phyloP scores from a whole-genome alignment of 2,113 vertebrate genomes.

The Gavialis gangeticus region DNA sequence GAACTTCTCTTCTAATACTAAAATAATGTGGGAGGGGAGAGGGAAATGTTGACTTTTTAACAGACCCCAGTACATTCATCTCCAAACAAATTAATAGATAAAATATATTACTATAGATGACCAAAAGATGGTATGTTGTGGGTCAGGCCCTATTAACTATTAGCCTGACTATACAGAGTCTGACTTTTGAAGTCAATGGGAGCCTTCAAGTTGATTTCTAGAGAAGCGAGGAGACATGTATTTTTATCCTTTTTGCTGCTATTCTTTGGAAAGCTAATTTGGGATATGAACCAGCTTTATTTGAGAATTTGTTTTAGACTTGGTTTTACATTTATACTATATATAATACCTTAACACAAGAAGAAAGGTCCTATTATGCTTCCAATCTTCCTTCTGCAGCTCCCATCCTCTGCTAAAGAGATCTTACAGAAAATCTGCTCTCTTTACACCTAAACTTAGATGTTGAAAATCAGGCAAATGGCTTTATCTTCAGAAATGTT shows the following conservation, averaged over 20 bases:
- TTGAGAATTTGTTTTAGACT: background rate
- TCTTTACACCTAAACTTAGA: background rate
- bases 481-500: background rate
- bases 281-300: background rate
- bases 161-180: background rate
- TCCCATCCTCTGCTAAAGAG: background rate
- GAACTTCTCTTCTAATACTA: background rate
- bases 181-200: background rate
- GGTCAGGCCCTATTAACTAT: background rate
- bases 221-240: background rate
- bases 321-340: background rate
- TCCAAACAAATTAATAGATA: background rate
- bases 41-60: background rate
- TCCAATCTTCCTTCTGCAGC: background rate
- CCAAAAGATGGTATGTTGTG: background rate
- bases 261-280: background rate
- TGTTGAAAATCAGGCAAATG: background rate
- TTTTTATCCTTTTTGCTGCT: background rate
- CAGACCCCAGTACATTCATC: background rate
- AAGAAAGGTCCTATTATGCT: background rate
- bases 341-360: background rate
- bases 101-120: background rate
- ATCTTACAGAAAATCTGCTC: background rate
- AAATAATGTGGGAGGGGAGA: background rate
- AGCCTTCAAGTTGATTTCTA: background rate